Conservation (phyloP, 2,888 invertebrate species). For the Prosapia bicincta region DNA sequence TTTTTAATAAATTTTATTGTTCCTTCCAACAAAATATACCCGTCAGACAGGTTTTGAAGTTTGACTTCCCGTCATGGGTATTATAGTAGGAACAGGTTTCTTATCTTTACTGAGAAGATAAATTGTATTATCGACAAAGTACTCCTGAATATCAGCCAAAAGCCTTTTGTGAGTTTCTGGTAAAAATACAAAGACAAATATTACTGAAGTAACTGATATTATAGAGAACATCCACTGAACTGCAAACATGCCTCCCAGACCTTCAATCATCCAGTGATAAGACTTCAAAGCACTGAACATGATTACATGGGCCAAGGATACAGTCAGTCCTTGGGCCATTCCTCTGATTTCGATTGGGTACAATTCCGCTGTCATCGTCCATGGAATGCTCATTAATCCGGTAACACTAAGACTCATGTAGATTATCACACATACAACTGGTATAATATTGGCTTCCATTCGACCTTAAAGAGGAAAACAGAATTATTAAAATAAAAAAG, state of each 20-base stretch:
- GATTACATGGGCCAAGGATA: conserved; percentile 54
- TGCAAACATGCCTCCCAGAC: conserved; percentile 50
- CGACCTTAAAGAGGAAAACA: conserved; percentile 27
- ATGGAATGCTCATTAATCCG: conserved; percentile 58
- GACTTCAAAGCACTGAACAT: conserved; percentile 57
- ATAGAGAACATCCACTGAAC: conserved; percentile 56
- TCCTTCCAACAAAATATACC: no score
- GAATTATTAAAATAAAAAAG: no score
- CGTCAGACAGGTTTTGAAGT: neutral
- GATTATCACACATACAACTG: conserved; percentile 51
- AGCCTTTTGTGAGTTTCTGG: conserved; percentile 41
- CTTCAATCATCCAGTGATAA: conserved; percentile 44
- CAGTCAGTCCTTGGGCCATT: conserved; percentile 56
- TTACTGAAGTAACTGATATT: conserved; percentile 45
- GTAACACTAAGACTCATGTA: conserved; percentile 59
- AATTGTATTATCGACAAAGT: conserved; percentile 38
- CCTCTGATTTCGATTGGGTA: conserved; percentile 59
- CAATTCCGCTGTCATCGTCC: conserved; percentile 64
- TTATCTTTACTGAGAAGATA: conserved; percentile 45
- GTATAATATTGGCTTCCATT: conserved; percentile 31
- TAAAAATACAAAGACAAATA: conserved; percentile 41
- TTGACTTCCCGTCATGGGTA: neutral
- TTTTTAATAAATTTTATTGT: no score
- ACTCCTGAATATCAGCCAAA: conserved; percentile 40
- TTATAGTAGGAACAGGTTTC: neutral